These are phyloP conservation scores for Sturnus vulgaris DNA, from an alignment of 2,113 vertebrate genomes.

Conservation along the genomic window DNA sequence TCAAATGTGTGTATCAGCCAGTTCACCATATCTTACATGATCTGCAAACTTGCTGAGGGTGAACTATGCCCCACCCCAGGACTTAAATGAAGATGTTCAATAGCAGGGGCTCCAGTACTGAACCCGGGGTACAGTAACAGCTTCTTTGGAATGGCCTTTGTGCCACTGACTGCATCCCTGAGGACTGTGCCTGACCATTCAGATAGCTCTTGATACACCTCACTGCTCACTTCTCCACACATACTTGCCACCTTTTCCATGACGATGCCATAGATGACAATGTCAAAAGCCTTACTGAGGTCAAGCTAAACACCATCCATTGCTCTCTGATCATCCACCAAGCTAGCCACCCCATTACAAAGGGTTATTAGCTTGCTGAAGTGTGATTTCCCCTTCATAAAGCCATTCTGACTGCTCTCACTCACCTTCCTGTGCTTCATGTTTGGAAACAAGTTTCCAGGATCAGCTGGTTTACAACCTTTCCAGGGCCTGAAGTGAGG, in stretches of 20 bases:
- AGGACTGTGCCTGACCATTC: background rate
- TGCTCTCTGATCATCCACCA: background rate
- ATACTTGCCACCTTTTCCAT: background rate
- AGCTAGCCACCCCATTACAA: background rate
- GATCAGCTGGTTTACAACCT: background rate
- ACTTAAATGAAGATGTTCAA: background rate
- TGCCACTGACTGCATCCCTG: background rate
- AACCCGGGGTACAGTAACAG: background rate
- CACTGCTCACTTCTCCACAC: background rate
- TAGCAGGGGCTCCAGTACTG: accelerated
- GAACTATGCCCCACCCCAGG: background rate
- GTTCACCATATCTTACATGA: background rate
- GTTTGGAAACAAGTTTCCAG: background rate
- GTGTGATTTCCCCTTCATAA: background rate
- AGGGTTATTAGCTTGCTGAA: background rate
- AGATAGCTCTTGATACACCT: background rate
- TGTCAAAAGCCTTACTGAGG: background rate
- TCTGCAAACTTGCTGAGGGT: background rate
- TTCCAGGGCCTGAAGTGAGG: background rate
- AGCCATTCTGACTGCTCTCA: background rate
- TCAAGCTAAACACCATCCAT: background rate
- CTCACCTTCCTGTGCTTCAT: background rate
- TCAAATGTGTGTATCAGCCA: accelerated
- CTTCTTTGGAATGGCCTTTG: background rate
- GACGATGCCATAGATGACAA: background rate